phyloP scores from a whole-genome alignment of 2,797 vertebrate genomes.

The Trachops cirrhosus region DNA sequence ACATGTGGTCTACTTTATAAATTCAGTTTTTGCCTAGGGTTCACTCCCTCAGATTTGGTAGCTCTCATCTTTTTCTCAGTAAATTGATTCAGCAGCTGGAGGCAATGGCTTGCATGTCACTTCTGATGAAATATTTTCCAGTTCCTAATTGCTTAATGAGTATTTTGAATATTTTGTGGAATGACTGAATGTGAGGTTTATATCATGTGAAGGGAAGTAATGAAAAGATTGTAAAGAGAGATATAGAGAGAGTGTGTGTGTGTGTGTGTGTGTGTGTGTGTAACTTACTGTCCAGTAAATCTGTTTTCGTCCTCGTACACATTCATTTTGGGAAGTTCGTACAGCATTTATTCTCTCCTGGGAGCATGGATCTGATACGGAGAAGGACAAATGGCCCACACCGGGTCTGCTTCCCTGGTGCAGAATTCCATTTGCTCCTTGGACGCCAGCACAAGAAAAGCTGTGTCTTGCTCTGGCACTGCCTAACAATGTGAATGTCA shows the following conservation, averaged over 20 bases:
- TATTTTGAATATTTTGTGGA: conserved; percentile 27
- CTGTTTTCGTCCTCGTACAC: neutral
- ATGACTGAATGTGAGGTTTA: conserved; percentile 41
- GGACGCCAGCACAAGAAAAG: neutral
- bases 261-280: neutral
- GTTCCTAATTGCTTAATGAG: conserved; percentile 37
- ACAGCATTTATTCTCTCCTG: neutral
- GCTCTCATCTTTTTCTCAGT: conserved; percentile 19
- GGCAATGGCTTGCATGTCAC: neutral
- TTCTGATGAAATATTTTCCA: conserved; percentile 45
- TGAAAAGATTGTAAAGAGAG: neutral
- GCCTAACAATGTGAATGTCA: neutral
- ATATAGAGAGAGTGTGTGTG: too few relatives aligned
- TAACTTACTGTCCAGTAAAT: neutral
- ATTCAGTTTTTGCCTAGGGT: neutral
- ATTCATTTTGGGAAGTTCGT: neutral
- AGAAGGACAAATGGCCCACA: neutral
- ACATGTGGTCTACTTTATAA: conserved; percentile 8
- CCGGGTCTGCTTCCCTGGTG: neutral
- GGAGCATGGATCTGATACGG: neutral
- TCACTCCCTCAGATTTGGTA: neutral
- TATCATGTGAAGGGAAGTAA: conserved; percentile 7
- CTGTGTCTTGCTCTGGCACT: neutral
- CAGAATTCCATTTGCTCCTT: conserved; percentile 22
- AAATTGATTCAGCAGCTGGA: conserved; percentile 47